phyloP scores from a whole-genome alignment of 2,797 vertebrate genomes.

The Sardinella longiceps region DNA sequence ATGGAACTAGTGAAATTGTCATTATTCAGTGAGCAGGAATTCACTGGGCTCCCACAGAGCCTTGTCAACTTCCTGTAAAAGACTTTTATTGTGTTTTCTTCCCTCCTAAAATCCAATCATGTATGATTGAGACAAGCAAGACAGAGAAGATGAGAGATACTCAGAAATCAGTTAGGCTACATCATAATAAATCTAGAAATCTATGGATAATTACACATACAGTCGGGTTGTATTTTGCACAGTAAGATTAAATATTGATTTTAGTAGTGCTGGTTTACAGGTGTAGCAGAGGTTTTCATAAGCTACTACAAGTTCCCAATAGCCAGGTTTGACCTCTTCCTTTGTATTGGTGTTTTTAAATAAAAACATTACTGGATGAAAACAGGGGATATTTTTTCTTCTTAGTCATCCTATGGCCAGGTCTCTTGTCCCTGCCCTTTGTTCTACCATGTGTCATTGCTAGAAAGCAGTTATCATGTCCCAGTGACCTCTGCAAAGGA shows the following conservation, averaged over 20 bases:
- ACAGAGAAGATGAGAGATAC: neutral
- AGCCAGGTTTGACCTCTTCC: neutral
- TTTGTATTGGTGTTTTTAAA: neutral
- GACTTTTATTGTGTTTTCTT: conserved; percentile 5
- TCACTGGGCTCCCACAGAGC: neutral
- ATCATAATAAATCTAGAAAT: neutral
- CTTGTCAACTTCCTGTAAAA: conserved; percentile 10
- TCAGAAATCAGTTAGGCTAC: neutral
- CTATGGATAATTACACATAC: neutral
- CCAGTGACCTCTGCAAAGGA: conserved; percentile 4
- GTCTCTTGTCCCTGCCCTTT: neutral
- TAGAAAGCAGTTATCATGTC: neutral
- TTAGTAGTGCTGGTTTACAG: neutral
- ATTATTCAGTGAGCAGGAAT: neutral
- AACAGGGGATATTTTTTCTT: neutral
- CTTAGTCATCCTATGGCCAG: neutral
- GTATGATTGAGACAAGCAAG: conserved; percentile 31
- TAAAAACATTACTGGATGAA: neutral
- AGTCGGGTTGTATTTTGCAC: neutral
- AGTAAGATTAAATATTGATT: neutral
- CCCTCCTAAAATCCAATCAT: neutral
- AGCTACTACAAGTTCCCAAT: neutral
- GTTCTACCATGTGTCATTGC: neutral
- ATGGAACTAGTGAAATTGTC: neutral
- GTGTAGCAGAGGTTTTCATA: neutral